Evolutionary conservation across 1,140 invertebrate species (phyloP).

Genomic region (Ips typographus): DNA sequence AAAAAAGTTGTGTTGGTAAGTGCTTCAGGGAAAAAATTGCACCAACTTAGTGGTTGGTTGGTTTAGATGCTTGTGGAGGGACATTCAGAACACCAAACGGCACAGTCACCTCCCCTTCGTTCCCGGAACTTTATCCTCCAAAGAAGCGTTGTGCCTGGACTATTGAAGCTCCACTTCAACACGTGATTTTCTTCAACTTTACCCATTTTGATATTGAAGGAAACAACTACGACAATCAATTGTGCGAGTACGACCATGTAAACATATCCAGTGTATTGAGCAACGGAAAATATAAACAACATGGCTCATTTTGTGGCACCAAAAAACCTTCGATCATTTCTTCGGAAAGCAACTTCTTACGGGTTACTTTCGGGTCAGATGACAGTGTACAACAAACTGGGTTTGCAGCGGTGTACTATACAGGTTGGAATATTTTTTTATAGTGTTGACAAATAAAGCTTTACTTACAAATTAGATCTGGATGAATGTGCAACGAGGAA

Average conservation of each 20-base stretch:
- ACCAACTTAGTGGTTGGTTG: not conserved
- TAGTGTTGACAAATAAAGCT: not conserved
- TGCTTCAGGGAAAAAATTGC: too few species aligned
- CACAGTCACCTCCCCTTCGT: slow-evolving; percentile 92
- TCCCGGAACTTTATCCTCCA: slow-evolving; percentile 90
- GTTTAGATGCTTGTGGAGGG: slow-evolving; percentile 92
- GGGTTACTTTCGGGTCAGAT: slow-evolving; percentile 89
- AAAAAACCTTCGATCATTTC: slow-evolving; percentile 83
- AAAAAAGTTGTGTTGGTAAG: slow-evolving; percentile 94
- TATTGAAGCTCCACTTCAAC: slow-evolving; percentile 88
- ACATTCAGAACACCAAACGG: slow-evolving; percentile 84
- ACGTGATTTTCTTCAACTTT: slow-evolving; percentile 96
- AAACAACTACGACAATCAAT: slow-evolving; percentile 81
- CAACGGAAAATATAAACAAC: slow-evolving; percentile 72
- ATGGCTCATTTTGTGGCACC: slow-evolving; percentile 85
- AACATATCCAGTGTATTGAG: slow-evolving; percentile 84
- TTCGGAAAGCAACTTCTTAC: slow-evolving; percentile 84
- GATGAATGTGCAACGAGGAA: slow-evolving; percentile 95
- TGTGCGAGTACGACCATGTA: slow-evolving; percentile 92
- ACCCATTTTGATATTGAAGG: slow-evolving; percentile 98
- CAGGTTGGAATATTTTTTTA: slow-evolving; percentile 59
- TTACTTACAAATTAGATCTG: slow-evolving; percentile 65
- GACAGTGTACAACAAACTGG: slow-evolving; percentile 92
- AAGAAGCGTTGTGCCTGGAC: slow-evolving; percentile 98
- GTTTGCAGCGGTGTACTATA: slow-evolving; percentile 91